Conservation (phyloP, 2,113 vertebrate genomes). For the Grammatotria lemairii region DNA sequence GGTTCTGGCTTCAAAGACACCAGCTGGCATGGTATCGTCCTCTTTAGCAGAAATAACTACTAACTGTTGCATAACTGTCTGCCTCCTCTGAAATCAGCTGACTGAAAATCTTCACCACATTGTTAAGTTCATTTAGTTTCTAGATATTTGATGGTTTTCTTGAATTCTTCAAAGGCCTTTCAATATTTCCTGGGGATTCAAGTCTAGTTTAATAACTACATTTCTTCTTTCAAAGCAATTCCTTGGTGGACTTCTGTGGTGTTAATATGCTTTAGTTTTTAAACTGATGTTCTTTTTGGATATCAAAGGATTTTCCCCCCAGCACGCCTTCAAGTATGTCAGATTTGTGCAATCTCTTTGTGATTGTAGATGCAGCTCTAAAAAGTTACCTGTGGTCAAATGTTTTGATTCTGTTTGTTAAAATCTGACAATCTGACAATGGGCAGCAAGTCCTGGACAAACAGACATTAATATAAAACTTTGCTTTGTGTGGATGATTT, state of each 20-base stretch:
- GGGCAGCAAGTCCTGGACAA: background rate
- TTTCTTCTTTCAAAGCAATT: background rate
- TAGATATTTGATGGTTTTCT: background rate
- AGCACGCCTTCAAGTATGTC: background rate
- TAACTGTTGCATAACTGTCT: background rate
- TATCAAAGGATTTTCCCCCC: background rate
- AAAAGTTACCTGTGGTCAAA: background rate
- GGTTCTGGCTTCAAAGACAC: background rate
- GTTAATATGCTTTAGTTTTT: background rate
- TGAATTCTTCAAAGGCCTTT: background rate
- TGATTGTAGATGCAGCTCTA: background rate
- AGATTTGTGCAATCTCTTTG: background rate
- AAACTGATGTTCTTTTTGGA: background rate
- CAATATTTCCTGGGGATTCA: background rate
- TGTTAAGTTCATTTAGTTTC: background rate
- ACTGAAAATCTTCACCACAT: background rate
- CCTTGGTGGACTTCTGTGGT: background rate
- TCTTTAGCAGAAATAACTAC: background rate
- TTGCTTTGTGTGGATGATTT: background rate
- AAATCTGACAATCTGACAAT: background rate
- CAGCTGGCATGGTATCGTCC: background rate
- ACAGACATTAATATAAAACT: background rate
- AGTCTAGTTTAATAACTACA: background rate
- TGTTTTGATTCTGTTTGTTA: background rate
- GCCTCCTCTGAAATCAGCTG: background rate